Conservation (phyloP, 2,888 invertebrate species). For the Nebria salina region DNA sequence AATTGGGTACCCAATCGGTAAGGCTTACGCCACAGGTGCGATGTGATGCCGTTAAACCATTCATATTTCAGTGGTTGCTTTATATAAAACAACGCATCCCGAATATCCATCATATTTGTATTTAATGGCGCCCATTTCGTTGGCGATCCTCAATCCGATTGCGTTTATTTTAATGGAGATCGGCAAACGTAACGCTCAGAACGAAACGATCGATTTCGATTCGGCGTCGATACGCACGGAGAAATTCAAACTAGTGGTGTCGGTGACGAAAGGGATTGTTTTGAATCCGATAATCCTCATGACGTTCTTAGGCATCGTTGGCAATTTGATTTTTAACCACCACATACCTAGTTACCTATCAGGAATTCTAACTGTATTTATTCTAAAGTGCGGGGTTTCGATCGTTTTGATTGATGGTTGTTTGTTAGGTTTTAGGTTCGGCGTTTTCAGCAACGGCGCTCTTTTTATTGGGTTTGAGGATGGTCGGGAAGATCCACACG, state of each 20-base stretch:
- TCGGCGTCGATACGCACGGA: constrained; percentile 19
- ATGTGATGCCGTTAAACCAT: not conserved
- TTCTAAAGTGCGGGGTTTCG: constrained; percentile 25
- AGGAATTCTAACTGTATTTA: constrained; percentile 75
- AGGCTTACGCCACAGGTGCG: constrained; percentile 54
- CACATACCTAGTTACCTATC: constrained; percentile 79
- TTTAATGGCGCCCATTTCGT: constrained; percentile 92
- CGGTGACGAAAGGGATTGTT: constrained; percentile 75
- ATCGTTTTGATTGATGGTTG: not conserved
- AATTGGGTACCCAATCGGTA: constrained; percentile 93
- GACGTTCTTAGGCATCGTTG: constrained; percentile 90
- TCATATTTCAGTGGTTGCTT: constrained; percentile 75
- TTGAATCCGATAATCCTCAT: constrained; percentile 91
- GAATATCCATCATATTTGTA: constrained; percentile 92
- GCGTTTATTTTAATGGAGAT: constrained; percentile 92
- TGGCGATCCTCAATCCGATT: constrained; percentile 91
- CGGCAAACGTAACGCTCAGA: constrained; percentile 65
- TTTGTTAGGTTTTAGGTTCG: constrained; percentile 75
- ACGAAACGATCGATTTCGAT: constrained; percentile 50
- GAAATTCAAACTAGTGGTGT: constrained; percentile 56
- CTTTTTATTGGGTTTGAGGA: constrained; percentile 88
- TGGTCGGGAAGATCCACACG: constrained; percentile 89
- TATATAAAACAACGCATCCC: constrained; percentile 86
- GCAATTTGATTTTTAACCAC: constrained; percentile 83
- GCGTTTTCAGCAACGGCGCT: constrained; percentile 93